Base-by-base conservation (phyloP, 2,797 vertebrate genomes). In the Parauchenoglanis ngamensis region DNA sequence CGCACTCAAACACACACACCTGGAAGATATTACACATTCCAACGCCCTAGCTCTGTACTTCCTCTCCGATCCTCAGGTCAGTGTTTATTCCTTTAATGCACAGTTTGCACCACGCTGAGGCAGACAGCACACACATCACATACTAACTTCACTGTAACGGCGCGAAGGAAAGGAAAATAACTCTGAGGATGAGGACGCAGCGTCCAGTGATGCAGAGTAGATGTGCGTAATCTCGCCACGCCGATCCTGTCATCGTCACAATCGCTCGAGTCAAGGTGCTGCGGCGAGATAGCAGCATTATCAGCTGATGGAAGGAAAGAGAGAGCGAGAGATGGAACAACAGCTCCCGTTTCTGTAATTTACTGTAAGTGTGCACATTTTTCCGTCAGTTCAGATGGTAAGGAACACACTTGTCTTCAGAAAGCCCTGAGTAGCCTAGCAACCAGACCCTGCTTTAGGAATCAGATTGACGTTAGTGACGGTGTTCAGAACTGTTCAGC, bases 81-180 rank as follows among this genome's bases (percentile, higher is more conserved):
- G 79, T 73, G 63, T 87, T 85, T 63, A 35, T 84, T 84, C 25
- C 70, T 61, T 12, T 54, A 23, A 80, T 40, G 81, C 85, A 80
- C 2, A 59, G 73, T 87, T 61, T 73, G 31, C n/a, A 1, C 46
- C 25, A 77, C 5, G 1, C 25, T 28, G 49, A 54, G 0, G 23
- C 73, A 76, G 23, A 49, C 19, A 23, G 21, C 21, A 46, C 70
- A 73, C 40, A 73, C 70, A 23, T 46, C 70, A 49, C 72, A n/a
- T n/a, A 87, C 90, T 90, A 90, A 82, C 68, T 88, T 85, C 90
- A 90, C 91, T 91, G 89, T 28, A 89, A 90, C 90, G 87, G 81
- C 57, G 87, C 68, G 92, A 89, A 65, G 70, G 61, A 90, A 82
- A 87, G 87, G 89, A 88, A 93, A 92, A 92, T 87, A 92, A 85